Percentiles rank a stretch among this genome's conserved stretches.
phyloP scores from a whole-genome alignment of 2,113 vertebrate genomes.

The Rhinoptilus africanus region DNA sequence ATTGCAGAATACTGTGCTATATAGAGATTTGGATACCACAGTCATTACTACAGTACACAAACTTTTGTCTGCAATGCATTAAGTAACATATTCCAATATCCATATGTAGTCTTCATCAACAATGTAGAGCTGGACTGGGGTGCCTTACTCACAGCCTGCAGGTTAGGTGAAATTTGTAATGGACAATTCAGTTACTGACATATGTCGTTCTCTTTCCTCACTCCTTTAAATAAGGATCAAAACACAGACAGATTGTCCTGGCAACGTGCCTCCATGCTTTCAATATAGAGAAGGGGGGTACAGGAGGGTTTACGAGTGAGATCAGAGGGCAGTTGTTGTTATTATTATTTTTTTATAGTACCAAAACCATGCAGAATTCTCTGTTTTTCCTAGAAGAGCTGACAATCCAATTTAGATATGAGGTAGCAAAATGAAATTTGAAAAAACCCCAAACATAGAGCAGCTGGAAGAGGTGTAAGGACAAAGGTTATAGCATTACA shows the following conservation, averaged over 20 bases:
- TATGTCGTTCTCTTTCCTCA: neutral
- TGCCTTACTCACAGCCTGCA: neutral
- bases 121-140: neutral
- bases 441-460: neutral
- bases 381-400: neutral
- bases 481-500: neutral
- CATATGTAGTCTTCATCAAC: neutral
- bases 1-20: neutral
- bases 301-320: neutral
- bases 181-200: neutral
- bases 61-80: neutral
- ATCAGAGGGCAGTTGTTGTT: neutral
- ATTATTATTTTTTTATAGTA: neutral
- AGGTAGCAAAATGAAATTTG: neutral
- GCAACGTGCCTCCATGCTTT: neutral
- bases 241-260: neutral
- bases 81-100: neutral
- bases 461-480: neutral
- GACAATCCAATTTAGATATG: neutral
- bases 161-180: neutral
- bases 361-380: neutral
- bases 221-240: neutral
- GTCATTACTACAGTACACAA: neutral
- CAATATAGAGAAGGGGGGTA: neutral
- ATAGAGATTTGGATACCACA: neutral